phyloP scores from a whole-genome alignment of 1,140 invertebrate genomes.

The Carcinoscorpius rotundicauda region DNA sequence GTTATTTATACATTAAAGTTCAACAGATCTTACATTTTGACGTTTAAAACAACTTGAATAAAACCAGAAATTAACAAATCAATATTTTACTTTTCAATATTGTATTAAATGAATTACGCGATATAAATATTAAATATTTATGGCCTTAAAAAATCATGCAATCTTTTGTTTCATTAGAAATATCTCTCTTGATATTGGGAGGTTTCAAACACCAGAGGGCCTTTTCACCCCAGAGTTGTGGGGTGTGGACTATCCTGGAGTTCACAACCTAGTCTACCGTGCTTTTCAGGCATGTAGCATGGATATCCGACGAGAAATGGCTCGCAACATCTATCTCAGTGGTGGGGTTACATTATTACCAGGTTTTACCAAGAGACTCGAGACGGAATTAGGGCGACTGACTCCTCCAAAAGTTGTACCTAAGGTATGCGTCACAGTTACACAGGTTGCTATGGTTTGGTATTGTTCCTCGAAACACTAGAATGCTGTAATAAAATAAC shows the following conservation, averaged over 20 bases:
- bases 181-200: constrained; percentile 19
- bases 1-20: no score
- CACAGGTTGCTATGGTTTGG: no score
- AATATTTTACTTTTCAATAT: no score
- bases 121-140: no score
- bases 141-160: no score
- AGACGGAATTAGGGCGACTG: constrained; percentile 43
- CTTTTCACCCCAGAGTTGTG: constrained; percentile 48
- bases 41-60: no score
- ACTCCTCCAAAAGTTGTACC: constrained; percentile 44
- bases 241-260: constrained; percentile 45
- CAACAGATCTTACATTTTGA: no score
- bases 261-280: constrained; percentile 45
- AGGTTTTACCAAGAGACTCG: constrained; percentile 45
- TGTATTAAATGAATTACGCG: no score
- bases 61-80: no score
- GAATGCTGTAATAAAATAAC: no score
- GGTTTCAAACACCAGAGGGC: constrained; percentile 46
- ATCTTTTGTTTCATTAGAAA: no score
- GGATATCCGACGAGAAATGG: constrained; percentile 42
- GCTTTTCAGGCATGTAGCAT: constrained; percentile 44
- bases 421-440: constrained; percentile 34
- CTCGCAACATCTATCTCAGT: constrained; percentile 38
- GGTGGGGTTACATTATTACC: constrained; percentile 44
- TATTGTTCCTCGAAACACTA: no score